A percentile compares a stretch with the other conserved stretches of the same genome.
Conservation (phyloP, 2,888 invertebrate species). For the Erebia epiphron region DNA sequence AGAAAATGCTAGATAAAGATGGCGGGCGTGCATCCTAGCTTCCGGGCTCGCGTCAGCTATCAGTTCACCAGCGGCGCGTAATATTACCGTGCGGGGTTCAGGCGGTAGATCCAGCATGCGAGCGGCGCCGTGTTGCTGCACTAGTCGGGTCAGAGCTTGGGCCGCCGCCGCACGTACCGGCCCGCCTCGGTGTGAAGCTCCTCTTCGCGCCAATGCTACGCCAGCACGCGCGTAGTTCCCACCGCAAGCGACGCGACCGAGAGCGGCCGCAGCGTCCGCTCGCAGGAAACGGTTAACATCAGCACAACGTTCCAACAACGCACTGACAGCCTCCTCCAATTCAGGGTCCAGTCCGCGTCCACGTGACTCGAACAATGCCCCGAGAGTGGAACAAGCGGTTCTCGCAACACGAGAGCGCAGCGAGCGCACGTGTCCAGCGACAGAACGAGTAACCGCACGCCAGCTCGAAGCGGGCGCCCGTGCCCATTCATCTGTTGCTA, state of each 20-base stretch:
- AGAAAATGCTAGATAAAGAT: slow-evolving; percentile 88
- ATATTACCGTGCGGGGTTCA: slow-evolving; percentile 90
- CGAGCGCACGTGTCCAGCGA: slow-evolving; percentile 92
- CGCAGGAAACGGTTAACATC: slow-evolving; percentile 97
- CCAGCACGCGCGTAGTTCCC: slow-evolving; percentile 87
- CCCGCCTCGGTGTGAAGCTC: slow-evolving; percentile 92
- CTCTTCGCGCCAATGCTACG: slow-evolving; percentile 86
- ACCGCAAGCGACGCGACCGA: slow-evolving; percentile 91
- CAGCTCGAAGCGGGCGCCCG: slow-evolving; percentile 87
- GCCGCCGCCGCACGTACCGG: slow-evolving; percentile 93
- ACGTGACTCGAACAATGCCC: slow-evolving; percentile 89
- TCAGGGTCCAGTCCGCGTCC: slow-evolving; percentile 86
- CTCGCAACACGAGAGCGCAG: slow-evolving; percentile 96
- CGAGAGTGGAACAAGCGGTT: slow-evolving; percentile 91
- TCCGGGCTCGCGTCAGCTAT: slow-evolving; percentile 94
- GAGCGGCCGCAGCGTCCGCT: slow-evolving; percentile 92
- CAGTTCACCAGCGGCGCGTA: slow-evolving; percentile 91
- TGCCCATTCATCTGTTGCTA: slow-evolving; percentile 86
- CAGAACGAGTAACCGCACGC: slow-evolving; percentile 86
- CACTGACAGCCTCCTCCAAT: slow-evolving; percentile 91
- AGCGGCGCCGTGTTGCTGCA: slow-evolving; percentile 88
- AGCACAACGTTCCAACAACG: slow-evolving; percentile 93
- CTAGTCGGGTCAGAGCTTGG: slow-evolving; percentile 88
- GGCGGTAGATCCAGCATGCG: slow-evolving; percentile 87
- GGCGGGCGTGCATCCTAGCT: slow-evolving; percentile 91